phyloP scores from a whole-genome alignment of 2,888 invertebrate genomes.

The Nematopogon swammerdamellus region DNA sequence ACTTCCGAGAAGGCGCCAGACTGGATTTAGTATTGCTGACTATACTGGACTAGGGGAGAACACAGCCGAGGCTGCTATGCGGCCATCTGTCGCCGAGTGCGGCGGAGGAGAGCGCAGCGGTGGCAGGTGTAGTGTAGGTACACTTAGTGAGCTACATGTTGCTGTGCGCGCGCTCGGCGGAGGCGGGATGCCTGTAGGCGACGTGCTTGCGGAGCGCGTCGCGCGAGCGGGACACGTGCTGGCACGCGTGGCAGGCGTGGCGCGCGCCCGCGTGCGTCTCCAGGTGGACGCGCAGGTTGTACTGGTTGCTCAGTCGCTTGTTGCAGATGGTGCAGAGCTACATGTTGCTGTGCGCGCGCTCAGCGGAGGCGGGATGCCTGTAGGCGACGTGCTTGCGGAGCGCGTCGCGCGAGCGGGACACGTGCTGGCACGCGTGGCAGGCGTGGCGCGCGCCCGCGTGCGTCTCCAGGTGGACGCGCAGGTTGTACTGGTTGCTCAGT shows the following conservation, averaged over 20 bases:
- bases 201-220: constrained; percentile 88
- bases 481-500: constrained; percentile 85
- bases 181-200: constrained; percentile 75
- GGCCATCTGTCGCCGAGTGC: no score
- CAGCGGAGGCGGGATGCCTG: constrained; percentile 68
- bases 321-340: constrained; percentile 86
- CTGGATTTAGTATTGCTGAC: no score
- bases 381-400: constrained; percentile 87
- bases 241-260: constrained; percentile 83
- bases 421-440: constrained; percentile 83
- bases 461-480: constrained; percentile 87
- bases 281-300: constrained; percentile 86
- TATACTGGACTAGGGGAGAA: no score
- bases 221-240: constrained; percentile 82
- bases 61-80: no score
- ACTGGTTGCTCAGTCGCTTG: constrained; percentile 86
- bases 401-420: constrained; percentile 83
- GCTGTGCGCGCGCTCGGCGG: no score
- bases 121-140: no score
- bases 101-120: no score
- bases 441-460: constrained; percentile 87
- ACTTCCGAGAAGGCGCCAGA: no score
- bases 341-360: no score
- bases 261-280: constrained; percentile 87
- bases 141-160: no score